Base-by-base conservation (phyloP, 2,113 vertebrate genomes). In the Hymenochirus boettgeri region DNA sequence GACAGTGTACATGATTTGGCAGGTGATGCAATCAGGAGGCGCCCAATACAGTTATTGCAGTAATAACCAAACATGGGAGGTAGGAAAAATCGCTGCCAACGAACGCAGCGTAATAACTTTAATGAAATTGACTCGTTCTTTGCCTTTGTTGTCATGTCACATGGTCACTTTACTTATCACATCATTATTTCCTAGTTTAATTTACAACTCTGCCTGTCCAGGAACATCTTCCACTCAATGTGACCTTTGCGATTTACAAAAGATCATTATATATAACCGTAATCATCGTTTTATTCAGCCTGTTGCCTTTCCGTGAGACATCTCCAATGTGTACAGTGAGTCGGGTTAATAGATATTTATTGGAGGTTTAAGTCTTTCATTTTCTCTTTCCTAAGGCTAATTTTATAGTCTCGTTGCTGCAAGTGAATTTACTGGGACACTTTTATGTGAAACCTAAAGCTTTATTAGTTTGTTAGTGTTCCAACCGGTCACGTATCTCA, bases 271-370 rank as follows among this genome's bases (percentile, higher is more conserved):
- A 35, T 12, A 35, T 35, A n/a, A n/a, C n/a, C 10, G 15, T 42
- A n/a, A 42, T 42, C 15, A 42, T 18, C 11, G 17, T 42, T 42
- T 2, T 5, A 42, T 42, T 42, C 17, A 42, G 5, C n/a, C 39
- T 42, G 5, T 15, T 42, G 5, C 12, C 11, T 42, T 42, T 42
- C 13, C 39, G 13, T n/a, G 39, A 6, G 17, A 15, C 3, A 6
- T 5, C n/a, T 11, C 39, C 39, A n/a, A 17, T 15, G 6, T n/a
- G 39, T 35, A 35, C 33, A 35, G 33, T n/a, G 4, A 57, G 27
- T 11, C 2, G n/a, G n/a, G n/a, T 27, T 47, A 65, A 57, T 47
- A 24, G 26, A 59, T 67, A 59, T 67, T 67, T 67, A 67, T 59
- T 67, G 5, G 8, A 22, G 3, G 12, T 21, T 51, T 67, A 17